A percentile compares a stretch with the other conserved stretches of the same genome.
These are phyloP conservation scores for Platalea minor DNA, from an alignment of 2,797 vertebrate genomes.

Conservation along the genomic window DNA sequence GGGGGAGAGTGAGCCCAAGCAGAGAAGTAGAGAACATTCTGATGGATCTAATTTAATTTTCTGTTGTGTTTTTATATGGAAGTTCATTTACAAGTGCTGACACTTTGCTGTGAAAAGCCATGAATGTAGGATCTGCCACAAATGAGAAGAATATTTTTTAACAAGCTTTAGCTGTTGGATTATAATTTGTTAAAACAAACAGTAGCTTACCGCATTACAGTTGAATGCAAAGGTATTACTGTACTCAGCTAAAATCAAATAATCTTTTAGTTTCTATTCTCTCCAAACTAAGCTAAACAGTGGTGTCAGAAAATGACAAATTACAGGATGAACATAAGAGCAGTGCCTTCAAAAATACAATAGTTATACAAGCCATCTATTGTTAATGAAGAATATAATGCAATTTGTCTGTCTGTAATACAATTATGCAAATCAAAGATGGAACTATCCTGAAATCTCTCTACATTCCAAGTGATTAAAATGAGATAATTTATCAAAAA, in stretches of 20 bases:
- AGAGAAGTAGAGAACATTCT: slow-evolving; percentile 46
- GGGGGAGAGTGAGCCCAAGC: not conserved
- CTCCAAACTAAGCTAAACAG: slow-evolving; percentile 61
- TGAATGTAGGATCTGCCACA: slow-evolving; percentile 56
- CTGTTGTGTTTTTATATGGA: slow-evolving; percentile 63
- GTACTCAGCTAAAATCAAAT: slow-evolving; percentile 76
- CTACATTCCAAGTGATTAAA: slow-evolving; percentile 81
- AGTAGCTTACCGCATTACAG: slow-evolving; percentile 63
- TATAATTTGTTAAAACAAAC: slow-evolving; percentile 80
- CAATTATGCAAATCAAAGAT: slow-evolving; percentile 84
- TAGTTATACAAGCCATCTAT: slow-evolving; percentile 80
- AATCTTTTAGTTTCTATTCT: slow-evolving; percentile 75
- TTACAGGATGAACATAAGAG: slow-evolving; percentile 74
- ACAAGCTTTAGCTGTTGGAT: slow-evolving; percentile 66
- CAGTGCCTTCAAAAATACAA: slow-evolving; percentile 79
- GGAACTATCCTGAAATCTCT: slow-evolving; percentile 82
- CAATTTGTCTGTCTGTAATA: slow-evolving; percentile 84
- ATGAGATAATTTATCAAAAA: slow-evolving; percentile 97
- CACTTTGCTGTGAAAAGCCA: slow-evolving; percentile 55
- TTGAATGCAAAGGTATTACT: slow-evolving; percentile 65
- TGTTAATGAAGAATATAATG: slow-evolving; percentile 84
- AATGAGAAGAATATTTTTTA: slow-evolving; percentile 61
- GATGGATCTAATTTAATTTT: slow-evolving; percentile 70
- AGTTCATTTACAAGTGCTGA: slow-evolving; percentile 63
- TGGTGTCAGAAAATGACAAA: slow-evolving; percentile 79